Evolutionary conservation across 2,113 vertebrate genomes (phyloP).

Genomic region (Sminthopsis crassicaudata): DNA sequence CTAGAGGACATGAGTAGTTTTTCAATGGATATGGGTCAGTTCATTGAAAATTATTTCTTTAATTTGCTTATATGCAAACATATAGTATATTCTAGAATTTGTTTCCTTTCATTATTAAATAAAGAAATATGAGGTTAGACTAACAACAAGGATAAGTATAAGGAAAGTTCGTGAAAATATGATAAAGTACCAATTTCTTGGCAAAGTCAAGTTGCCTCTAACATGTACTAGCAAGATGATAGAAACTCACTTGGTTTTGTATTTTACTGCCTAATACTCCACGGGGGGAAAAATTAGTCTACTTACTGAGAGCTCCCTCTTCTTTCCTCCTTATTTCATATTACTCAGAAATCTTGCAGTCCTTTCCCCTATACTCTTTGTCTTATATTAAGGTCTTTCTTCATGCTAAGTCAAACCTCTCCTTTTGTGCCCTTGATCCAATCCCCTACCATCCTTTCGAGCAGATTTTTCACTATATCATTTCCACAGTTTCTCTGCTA

Average conservation of each 20-base stretch:
- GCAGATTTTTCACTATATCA: neutral
- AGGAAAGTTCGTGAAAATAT: neutral
- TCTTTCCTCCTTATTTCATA: no score
- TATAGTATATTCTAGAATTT: neutral
- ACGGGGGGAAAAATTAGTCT: no score
- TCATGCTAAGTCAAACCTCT: neutral
- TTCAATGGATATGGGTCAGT: neutral
- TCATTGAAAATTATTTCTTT: neutral
- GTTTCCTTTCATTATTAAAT: neutral
- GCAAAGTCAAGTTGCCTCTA: neutral
- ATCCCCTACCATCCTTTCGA: neutral
- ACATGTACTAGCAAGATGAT: neutral
- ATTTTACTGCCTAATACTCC: no score
- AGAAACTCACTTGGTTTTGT: neutral
- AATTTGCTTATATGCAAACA: neutral
- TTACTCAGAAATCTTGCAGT: neutral
- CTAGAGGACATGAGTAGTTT: no score
- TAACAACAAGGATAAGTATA: neutral
- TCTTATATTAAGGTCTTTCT: neutral
- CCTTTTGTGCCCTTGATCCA: neutral
- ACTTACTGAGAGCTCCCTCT: no score
- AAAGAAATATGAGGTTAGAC: neutral
- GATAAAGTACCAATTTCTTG: neutral
- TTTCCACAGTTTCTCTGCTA: neutral
- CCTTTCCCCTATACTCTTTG: neutral